A percentile compares a stretch with the other conserved stretches of the same genome.
phyloP scores from a whole-genome alignment of 2,797 vertebrate species.

The Austrolebias charrua region DNA sequence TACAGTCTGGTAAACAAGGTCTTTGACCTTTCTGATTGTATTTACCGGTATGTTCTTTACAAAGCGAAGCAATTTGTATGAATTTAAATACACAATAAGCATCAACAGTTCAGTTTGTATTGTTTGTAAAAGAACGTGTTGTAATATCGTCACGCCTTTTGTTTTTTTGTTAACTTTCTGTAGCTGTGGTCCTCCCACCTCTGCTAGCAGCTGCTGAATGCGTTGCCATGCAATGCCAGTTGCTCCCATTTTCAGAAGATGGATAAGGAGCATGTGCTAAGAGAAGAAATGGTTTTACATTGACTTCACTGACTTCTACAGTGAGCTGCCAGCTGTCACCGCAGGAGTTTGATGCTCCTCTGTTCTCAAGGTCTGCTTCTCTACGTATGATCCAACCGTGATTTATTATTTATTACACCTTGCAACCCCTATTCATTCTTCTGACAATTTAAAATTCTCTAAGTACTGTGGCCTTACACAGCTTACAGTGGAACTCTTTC shows the following conservation, averaged over 20 bases:
- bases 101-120: conserved; percentile 12
- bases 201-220: conserved; percentile 45
- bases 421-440: conserved; percentile 55
- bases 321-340: conserved; percentile 59
- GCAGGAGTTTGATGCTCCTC: conserved; percentile 56
- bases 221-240: conserved; percentile 30
- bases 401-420: conserved; percentile 75
- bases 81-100: conserved; percentile 11
- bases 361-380: conserved; percentile 66
- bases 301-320: conserved; percentile 28
- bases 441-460: conserved; percentile 69
- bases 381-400: conserved; percentile 36
- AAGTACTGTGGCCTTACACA: conserved; percentile 44
- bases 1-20: conserved; percentile 10
- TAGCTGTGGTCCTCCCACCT: conserved; percentile 48
- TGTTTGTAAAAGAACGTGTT: conserved; percentile 38
- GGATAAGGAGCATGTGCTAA: conserved; percentile 43
- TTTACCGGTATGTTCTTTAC: conserved; percentile 13
- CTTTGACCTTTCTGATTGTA: conserved; percentile 30
- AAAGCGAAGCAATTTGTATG: conserved; percentile 33
- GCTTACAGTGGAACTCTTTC: conserved; percentile 40
- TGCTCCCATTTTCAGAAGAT: conserved; percentile 52
- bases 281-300: conserved; percentile 27
- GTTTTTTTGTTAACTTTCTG: conserved; percentile 60
- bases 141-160: conserved; percentile 59